Evolutionary conservation across 2,888 invertebrate species (phyloP).

Genomic region (Leucophenga montana): DNA sequence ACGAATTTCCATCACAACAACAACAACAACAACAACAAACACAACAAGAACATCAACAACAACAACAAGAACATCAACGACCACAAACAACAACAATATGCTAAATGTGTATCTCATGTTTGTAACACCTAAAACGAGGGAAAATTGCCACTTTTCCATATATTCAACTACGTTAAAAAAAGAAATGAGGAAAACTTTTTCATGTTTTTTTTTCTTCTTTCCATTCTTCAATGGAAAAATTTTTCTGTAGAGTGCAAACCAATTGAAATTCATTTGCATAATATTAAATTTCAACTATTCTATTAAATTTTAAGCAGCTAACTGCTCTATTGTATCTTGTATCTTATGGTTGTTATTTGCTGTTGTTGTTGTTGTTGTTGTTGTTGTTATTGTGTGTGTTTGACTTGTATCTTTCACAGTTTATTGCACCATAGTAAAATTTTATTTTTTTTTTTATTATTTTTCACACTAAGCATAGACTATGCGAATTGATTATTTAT

Average conservation of each 20-base stretch:
- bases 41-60: constrained; percentile 3
- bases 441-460: background rate
- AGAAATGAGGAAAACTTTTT: constrained; percentile 25
- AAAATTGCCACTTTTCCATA: background rate
- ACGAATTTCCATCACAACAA: background rate
- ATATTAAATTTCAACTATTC: constrained; percentile 39
- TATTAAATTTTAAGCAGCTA: background rate
- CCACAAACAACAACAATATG: background rate
- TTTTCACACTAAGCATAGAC: too few relatives aligned
- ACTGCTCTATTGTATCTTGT: background rate
- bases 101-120: constrained; percentile 32
- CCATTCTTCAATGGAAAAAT: background rate
- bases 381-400: background rate
- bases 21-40: constrained; percentile 11
- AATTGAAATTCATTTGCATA: constrained; percentile 67
- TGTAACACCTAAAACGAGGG: constrained; percentile 12
- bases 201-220: background rate
- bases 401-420: constrained; percentile 10
- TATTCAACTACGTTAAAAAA: constrained; percentile 10
- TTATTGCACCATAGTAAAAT: constrained; percentile 17
- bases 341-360: constrained; percentile 4
- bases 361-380: constrained; percentile 9
- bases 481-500: background rate
- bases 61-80: background rate
- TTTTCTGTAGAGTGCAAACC: constrained; percentile 62